Base-by-base conservation (phyloP, 2,113 vertebrate genomes). In the Naja naja region DNA sequence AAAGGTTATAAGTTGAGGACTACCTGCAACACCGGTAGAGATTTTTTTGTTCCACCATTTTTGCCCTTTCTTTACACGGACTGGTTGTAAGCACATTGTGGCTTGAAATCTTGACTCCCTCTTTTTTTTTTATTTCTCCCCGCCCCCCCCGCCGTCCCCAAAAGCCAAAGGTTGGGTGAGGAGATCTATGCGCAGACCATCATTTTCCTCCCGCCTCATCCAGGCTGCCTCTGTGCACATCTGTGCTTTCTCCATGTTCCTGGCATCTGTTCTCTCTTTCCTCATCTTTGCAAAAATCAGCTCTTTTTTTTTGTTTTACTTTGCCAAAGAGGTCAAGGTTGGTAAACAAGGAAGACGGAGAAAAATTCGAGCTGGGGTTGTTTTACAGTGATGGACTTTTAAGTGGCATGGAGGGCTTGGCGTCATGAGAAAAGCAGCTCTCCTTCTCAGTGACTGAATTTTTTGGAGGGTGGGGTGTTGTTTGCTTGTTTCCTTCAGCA, bases 231-330 rank as follows among this genome's bases (percentile, higher is more conserved):
- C 64, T 94, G 87, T 91, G 49, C 10, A 0, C 30, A 43, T 23
- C 27, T 27, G 55, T 89, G 93, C 92, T 90, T 58, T 93, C 87
- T 95, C 91, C 12, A 45, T 93, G 92, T 81, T 90, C 0, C 2
- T 69, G 20, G 25, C 91, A 39, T 96, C 74, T 87, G 87, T 87
- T 53, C 87, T 91, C 54, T 93, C 92, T 74, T 85, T 90, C 53
- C 49, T 89, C n/a, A 27, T 30, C 55, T 55, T 54, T 93, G 8
- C 45, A 60, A 64, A 89, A 43, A 87, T 8, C 85, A 56, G 18
- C 25, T 16, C 23, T 16, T 16, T 16, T 27, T 25, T 3, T 58
- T 2, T 58, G 3, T 43, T 94, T 55, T 93, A n/a, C 49, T 0
- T 0, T 49, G 34, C 23, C n/a, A 30, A 39, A 39, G 5, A 14